Evolutionary conservation across 2,888 invertebrate genomes (phyloP).

Genomic region (Rhingia campestris): DNA sequence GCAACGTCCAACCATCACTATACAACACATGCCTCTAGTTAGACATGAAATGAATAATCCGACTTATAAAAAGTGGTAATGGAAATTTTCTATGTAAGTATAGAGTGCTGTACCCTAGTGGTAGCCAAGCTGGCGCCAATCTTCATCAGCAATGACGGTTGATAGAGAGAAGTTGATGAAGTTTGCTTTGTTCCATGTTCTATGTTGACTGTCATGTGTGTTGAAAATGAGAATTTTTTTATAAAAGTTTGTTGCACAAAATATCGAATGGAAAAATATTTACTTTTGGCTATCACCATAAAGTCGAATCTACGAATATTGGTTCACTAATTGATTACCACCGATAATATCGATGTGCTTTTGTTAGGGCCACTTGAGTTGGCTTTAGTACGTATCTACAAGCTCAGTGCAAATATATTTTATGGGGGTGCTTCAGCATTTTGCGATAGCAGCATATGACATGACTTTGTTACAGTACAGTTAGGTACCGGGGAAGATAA

Average conservation of each 20-base stretch:
- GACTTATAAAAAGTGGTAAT: conserved; percentile 56
- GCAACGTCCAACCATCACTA: conserved; percentile 54
- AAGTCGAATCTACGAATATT: not conserved
- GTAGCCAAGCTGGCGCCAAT: conserved; percentile 72
- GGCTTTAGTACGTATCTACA: not conserved
- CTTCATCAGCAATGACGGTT: conserved; percentile 24
- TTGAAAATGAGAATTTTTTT: no score
- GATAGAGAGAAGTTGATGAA: conserved; percentile 19
- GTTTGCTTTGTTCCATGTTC: not conserved
- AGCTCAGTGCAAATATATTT: no score
- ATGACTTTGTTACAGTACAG: no score
- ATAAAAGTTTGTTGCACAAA: no score
- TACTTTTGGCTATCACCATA: no score
- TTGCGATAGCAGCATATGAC: no score
- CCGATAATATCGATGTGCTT: not conserved
- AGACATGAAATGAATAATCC: conserved; percentile 43
- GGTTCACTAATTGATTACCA: not conserved
- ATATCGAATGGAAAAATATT: no score
- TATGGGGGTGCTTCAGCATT: no score
- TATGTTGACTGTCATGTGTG: not conserved
- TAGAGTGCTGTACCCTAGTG: conserved; percentile 28
- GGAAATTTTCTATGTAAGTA: conserved; percentile 58
- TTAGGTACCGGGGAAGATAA: no score
- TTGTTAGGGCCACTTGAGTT: not conserved
- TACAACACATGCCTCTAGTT: conserved; percentile 52